Evolutionary conservation across 2,797 vertebrate genomes (phyloP).

Genomic region (Hafferia zeledoni): DNA sequence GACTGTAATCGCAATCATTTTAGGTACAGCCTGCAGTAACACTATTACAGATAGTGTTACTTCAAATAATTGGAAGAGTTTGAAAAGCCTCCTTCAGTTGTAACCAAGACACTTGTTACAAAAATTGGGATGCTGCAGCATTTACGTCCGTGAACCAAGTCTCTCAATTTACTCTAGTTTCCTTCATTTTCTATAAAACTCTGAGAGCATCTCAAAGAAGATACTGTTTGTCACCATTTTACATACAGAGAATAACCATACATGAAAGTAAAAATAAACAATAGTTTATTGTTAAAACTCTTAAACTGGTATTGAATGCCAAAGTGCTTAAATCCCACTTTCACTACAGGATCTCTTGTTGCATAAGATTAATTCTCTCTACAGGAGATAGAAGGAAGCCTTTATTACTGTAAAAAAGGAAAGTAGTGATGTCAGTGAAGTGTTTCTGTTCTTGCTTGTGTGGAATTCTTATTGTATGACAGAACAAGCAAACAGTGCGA

Average conservation of each 20-base stretch:
- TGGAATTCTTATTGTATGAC: background rate
- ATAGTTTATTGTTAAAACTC: background rate
- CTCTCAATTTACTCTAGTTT: background rate
- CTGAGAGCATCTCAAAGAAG: background rate
- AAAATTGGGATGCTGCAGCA: background rate
- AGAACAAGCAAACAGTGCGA: background rate
- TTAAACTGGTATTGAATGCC: background rate
- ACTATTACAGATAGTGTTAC: background rate
- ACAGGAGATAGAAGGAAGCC: rapidly evolving
- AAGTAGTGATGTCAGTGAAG: background rate
- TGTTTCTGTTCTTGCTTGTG: background rate
- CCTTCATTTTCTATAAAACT: background rate
- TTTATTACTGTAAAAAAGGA: background rate
- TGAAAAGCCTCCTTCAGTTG: rapidly evolving
- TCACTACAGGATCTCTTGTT: background rate
- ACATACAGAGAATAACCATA: background rate
- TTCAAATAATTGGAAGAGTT: background rate
- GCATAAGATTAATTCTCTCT: background rate
- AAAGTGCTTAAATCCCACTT: background rate
- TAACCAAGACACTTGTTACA: background rate
- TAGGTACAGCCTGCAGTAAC: background rate
- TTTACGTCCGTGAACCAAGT: background rate
- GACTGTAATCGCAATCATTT: background rate
- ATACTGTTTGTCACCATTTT: background rate
- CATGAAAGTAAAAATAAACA: background rate